Evolutionary conservation across 2,113 vertebrate species (phyloP).

Genomic region (Melanostigma gelatinosum): DNA sequence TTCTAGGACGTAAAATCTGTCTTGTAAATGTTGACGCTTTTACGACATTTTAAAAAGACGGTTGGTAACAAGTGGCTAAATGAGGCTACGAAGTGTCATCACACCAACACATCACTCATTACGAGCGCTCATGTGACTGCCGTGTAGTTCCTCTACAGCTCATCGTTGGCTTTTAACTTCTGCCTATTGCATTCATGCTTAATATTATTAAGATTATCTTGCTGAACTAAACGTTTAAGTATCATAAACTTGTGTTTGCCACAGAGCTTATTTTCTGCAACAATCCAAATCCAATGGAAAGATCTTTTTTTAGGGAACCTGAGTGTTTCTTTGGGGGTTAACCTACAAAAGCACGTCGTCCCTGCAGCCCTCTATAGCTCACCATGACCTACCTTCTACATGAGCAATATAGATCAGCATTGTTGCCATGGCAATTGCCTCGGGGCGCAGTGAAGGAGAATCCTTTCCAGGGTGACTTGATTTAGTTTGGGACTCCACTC

Average conservation of each 20-base stretch:
- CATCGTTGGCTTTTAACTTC: too few species aligned
- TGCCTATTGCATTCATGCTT: too few species aligned
- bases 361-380: background rate
- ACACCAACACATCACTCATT: too few species aligned
- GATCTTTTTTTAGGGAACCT: background rate
- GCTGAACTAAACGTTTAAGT: background rate
- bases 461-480: conserved; percentile 9
- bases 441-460: background rate
- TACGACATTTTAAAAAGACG: too few species aligned
- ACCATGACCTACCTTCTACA: conserved; percentile 50
- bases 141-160: too few species aligned
- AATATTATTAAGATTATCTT: too few species aligned
- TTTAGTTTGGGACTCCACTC: conserved; percentile 36
- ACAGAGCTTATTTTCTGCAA: background rate
- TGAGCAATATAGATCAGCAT: conserved; percentile 49
- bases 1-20: too few species aligned
- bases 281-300: background rate
- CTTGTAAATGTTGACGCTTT: too few species aligned
- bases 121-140: too few species aligned
- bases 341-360: background rate
- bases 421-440: conserved; percentile 43
- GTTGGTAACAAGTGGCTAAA: too few species aligned
- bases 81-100: too few species aligned
- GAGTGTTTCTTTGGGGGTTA: background rate
- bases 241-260: background rate